A percentile compares a stretch with the other conserved stretches of the same genome.
phyloP scores from a whole-genome alignment of 2,888 invertebrate species.

The Troides oblongomaculatus region DNA sequence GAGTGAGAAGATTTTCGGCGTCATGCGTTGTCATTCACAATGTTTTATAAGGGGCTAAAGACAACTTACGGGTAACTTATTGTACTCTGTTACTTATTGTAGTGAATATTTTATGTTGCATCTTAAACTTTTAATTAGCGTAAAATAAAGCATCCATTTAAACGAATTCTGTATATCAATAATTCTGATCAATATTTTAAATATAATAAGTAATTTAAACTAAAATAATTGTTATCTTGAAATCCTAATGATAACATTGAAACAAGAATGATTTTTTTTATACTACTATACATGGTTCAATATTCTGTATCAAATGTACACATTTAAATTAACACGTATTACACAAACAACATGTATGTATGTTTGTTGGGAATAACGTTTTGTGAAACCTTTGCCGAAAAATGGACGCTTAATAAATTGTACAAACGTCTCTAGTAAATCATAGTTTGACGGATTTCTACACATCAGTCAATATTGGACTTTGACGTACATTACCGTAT shows the following conservation, averaged over 20 bases:
- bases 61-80: conserved; percentile 65
- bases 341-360: background rate
- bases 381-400: conserved; percentile 11
- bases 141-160: conserved; percentile 2
- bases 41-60: conserved; percentile 59
- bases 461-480: conserved; percentile 23
- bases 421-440: conserved; percentile 10
- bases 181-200: background rate
- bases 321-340: conserved; percentile 11
- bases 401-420: conserved; percentile 11
- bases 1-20: conserved; percentile 66
- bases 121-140: conserved; percentile 36
- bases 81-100: conserved; percentile 54
- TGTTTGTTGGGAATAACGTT: conserved; percentile 1
- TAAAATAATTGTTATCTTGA: too few species aligned
- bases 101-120: conserved; percentile 43
- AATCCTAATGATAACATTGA: too few species aligned
- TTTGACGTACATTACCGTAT: conserved; percentile 30
- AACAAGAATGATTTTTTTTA: background rate
- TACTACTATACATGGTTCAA: background rate
- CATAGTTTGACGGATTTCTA: conserved; percentile 17
- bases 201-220: background rate
- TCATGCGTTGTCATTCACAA: conserved; percentile 68
- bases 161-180: background rate
- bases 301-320: background rate